Base-by-base conservation (phyloP, 2,797 vertebrate species). In the Myotis vivesi region DNA sequence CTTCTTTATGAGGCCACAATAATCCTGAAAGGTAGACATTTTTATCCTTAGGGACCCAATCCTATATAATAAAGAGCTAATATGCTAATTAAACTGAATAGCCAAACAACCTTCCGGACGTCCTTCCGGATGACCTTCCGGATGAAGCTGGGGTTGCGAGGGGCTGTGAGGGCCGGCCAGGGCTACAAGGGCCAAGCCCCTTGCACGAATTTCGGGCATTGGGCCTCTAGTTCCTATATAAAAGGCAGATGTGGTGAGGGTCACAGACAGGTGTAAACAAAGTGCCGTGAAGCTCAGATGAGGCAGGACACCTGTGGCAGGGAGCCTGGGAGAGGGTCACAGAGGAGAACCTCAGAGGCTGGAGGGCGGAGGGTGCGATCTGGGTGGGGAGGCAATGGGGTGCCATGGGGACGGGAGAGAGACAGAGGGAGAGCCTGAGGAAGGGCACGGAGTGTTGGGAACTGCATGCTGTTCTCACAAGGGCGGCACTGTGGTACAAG, bases 11-110 rank as follows among this genome's bases (percentile, higher is more conserved):
- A 77, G 30, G 6, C 19, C 72, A 90, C 5, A 62, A 19, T 77
- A 81, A 92, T 77, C 82, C 89, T 94, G 72, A 86, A 44, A 88
- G 82, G 19, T 59, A 33, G 72, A 55, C 30, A 77, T 41, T 89
- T 33, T 55, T 89, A 85, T 44, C 36, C 30, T 38, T 77, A 84
- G 33, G 44, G 38, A 85, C 57, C 11, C 19, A 66, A 87, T 88
- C 69, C 59, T 73, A 55, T 92, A 30, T 30, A 62, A 62, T 30
- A 15, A 62, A 62, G 59, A 62, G 59, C 59, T 62, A 62, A 30
- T 62, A 62, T 30, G 25, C 28, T 62, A 30, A 62, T 62, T 62
- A 59, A 28, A 62, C 6, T 4, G 2, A 62, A 62, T 12, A 62
- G 25, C 28, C 6, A 15, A 62, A 15, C 5, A 2, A 30, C 59